phyloP scores from a whole-genome alignment of 2,113 vertebrate species.

The Megaleporinus macrocephalus region DNA sequence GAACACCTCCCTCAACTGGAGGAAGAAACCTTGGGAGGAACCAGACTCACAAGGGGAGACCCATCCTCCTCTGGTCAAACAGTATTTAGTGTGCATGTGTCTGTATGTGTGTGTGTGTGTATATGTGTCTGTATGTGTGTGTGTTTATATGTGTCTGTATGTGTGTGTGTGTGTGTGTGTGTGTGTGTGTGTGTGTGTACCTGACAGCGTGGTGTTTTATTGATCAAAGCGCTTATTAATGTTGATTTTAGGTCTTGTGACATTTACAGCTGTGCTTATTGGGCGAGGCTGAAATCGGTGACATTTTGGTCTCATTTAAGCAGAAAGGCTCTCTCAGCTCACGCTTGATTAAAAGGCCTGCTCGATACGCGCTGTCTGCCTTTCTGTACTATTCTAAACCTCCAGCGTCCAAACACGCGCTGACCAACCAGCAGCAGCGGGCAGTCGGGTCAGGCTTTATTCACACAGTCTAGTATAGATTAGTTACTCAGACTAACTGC shows the following conservation, averaged over 20 bases:
- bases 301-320: conserved; percentile 57
- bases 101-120: not conserved
- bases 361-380: conserved; percentile 27
- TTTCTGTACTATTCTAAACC: conserved; percentile 1
- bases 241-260: conserved; percentile 64
- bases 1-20: too few relatives aligned
- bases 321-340: conserved; percentile 52
- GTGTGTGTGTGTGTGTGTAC: not conserved
- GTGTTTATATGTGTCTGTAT: not conserved
- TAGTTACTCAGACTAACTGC: too few relatives aligned
- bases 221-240: conserved; percentile 64
- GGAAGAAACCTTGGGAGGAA: too few relatives aligned
- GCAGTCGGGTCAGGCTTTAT: too few relatives aligned
- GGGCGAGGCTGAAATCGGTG: conserved; percentile 46
- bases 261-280: conserved; percentile 58
- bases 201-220: conserved; percentile 57
- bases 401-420: not conserved
- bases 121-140: not conserved
- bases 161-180: not conserved
- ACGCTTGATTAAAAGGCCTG: conserved; percentile 50
- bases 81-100: not conserved
- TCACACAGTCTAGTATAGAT: too few relatives aligned
- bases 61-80: too few relatives aligned
- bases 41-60: too few relatives aligned
- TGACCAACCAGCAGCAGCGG: not conserved